Percentiles rank a stretch among this genome's conserved stretches.
phyloP scores from a whole-genome alignment of 2,888 invertebrate genomes.

The Stenurella melanura region DNA sequence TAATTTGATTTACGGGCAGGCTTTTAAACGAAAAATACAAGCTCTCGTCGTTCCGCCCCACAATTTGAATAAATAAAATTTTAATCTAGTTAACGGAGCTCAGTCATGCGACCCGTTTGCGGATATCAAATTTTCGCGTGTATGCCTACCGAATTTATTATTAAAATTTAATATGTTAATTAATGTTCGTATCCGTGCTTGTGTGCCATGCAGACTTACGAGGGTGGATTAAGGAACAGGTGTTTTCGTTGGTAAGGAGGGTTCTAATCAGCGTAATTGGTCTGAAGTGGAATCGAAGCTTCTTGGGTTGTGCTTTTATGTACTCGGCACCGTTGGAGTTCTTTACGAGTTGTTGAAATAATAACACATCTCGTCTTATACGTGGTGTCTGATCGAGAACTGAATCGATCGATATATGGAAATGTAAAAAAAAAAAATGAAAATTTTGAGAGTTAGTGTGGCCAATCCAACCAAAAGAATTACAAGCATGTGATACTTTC shows the following conservation, averaged over 20 bases:
- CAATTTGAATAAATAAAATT: slow-evolving; percentile 15
- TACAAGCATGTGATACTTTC: no score
- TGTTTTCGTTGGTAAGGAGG: neutral
- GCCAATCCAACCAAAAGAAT: no score
- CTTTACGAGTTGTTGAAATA: no score
- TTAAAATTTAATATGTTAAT: slow-evolving; percentile 1
- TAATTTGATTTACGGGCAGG: neutral
- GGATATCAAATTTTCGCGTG: slow-evolving; percentile 10
- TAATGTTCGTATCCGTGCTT: neutral
- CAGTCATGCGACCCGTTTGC: neutral
- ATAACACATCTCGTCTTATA: no score
- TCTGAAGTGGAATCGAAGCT: no score
- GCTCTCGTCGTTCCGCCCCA: neutral
- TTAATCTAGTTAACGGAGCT: slow-evolving; percentile 11
- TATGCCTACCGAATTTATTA: neutral
- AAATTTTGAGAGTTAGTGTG: no score
- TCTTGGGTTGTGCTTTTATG: no score
- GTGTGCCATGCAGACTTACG: neutral
- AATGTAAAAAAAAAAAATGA: no score
- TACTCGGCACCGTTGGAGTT: no score
- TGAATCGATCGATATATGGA: no score
- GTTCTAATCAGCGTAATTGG: no score
- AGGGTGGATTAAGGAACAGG: neutral
- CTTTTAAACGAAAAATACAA: slow-evolving; percentile 5
- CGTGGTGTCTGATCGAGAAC: no score